phyloP scores from a whole-genome alignment of 2,888 invertebrate genomes.

The Andrena flavipes region DNA sequence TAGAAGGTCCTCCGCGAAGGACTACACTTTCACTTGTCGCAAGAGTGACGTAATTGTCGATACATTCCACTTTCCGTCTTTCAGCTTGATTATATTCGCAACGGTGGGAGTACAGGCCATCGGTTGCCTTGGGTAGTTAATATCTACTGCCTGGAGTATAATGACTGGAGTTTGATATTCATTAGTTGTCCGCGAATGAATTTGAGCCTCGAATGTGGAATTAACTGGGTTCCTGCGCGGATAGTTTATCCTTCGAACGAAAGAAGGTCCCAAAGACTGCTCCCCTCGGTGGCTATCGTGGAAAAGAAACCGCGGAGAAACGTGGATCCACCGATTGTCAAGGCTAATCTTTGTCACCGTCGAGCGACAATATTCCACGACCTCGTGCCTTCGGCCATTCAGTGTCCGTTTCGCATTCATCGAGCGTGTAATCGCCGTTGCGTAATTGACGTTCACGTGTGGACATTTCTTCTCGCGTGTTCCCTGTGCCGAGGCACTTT shows the following conservation, averaged over 20 bases:
- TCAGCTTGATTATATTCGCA: not conserved
- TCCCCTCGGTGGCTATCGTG: not conserved
- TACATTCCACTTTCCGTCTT: not conserved
- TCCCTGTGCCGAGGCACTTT: not conserved
- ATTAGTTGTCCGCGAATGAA: too few species aligned
- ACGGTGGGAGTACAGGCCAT: not conserved
- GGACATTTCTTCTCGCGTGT: not conserved
- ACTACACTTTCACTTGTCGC: conserved; percentile 33
- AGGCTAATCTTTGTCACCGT: not conserved
- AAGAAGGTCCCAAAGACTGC: too few species aligned
- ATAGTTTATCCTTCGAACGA: too few species aligned
- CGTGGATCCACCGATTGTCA: not conserved
- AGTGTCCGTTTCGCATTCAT: conserved; percentile 25
- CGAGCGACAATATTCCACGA: not conserved
- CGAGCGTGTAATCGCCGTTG: conserved; percentile 6
- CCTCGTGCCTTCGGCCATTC: conserved; percentile 7
- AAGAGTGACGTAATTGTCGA: conserved; percentile 12
- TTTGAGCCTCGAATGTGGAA: too few species aligned
- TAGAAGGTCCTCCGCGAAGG: not conserved
- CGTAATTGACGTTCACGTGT: conserved; percentile 7
- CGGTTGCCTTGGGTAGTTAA: too few species aligned
- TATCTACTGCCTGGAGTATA: too few species aligned
- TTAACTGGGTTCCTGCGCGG: too few species aligned
- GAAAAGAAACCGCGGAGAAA: not conserved
- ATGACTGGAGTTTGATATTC: too few species aligned